Base-by-base conservation (phyloP, 2,888 invertebrate species). In the Oxyscelio sp. region DNA sequence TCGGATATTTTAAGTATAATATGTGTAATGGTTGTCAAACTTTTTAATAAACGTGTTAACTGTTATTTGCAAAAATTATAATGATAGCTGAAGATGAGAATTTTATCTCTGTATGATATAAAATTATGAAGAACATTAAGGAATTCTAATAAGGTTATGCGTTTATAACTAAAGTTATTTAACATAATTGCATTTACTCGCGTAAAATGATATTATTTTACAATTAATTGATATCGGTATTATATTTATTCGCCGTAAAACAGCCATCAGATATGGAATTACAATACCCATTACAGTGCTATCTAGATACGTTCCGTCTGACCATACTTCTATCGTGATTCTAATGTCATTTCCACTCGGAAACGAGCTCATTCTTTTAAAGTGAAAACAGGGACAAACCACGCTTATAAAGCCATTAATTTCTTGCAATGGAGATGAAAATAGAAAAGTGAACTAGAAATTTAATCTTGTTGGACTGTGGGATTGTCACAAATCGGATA, bases 311-410 rank as follows among this genome's bases (percentile, higher is more conserved):
- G 45, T 27, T 63, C 17, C 19, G 17, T 48, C 63, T 24, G 54
- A 52, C 40, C 66, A 31, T 70, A 31, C 54, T 68, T 31, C 24
- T 68, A 21, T 43, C 54, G 24, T 17, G 68, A 19, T 48, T 54
- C 70, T 71, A 71, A 71, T 71, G 34, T 58, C 58, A 58, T 71
- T 71, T 71, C 58, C 48, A 70, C 22, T 45, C 34, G 58, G 45
- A 58, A 71, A 58, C 58, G 48, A 58, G 58, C 58, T 58, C 43
- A 34, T 71, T 71, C 70, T 45, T 58, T 48, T 48, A 15, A 52
- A 58, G 17, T n/a, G 34, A 21, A 71, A 71, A 22, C 58, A 48
- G 24, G 56, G 11, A 21, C 54, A 56, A 70, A 71, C 70, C 45
- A 48, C 40, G 48, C 34, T 58, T 71, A 71, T 71, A 58, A 71